Evolutionary conservation across 2,113 vertebrate species (phyloP).

Genomic region (Actenoides lindsayi): DNA sequence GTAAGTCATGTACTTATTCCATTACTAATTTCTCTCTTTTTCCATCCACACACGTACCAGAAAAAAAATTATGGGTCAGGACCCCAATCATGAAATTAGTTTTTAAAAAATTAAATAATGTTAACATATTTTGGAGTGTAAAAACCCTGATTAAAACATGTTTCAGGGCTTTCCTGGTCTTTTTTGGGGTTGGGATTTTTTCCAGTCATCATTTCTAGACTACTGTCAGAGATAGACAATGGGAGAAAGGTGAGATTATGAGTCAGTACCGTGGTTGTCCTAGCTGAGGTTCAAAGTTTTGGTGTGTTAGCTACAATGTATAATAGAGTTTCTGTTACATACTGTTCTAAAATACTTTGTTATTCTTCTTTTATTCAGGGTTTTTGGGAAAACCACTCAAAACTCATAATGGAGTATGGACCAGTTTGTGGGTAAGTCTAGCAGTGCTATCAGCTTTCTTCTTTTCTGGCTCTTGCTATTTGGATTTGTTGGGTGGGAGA

Average conservation of each 20-base stretch:
- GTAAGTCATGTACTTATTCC: not conserved
- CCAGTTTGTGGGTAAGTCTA: constrained; percentile 84
- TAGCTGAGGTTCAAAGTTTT: not conserved
- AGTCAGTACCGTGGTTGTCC: not conserved
- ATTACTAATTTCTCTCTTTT: not conserved
- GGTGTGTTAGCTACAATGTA: not conserved
- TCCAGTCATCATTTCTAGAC: not conserved
- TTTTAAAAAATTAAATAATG: not conserved
- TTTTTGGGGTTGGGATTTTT: not conserved
- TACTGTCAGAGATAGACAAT: not conserved
- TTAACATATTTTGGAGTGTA: not conserved
- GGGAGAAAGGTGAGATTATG: not conserved
- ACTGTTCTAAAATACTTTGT: not conserved
- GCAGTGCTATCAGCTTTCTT: not conserved
- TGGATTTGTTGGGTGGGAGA: not conserved
- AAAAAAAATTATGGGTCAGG: not conserved
- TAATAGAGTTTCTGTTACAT: not conserved
- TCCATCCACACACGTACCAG: not conserved
- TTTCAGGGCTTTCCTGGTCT: not conserved
- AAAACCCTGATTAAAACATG: not conserved
- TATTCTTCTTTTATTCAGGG: constrained; percentile 73
- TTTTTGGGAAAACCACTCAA: constrained; percentile 76
- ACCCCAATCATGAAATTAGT: not conserved
- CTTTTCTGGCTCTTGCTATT: not conserved
- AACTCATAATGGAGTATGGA: constrained; percentile 80